Base-by-base conservation (phyloP, 1,140 invertebrate genomes). In the Sitodiplosis mosellana region DNA sequence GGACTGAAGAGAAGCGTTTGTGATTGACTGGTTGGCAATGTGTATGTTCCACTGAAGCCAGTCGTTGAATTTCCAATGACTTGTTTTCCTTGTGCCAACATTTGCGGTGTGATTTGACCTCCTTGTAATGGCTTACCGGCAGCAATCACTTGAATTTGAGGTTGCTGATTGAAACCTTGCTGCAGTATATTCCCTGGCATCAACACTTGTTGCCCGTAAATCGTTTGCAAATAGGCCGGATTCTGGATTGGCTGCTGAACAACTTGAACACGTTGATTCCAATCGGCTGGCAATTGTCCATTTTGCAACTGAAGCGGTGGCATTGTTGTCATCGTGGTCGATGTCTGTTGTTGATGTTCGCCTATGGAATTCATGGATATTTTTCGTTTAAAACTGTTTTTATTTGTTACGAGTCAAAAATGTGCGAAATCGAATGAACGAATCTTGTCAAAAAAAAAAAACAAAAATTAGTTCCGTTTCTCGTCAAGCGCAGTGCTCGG, bases 221-320 rank as follows among this genome's bases (percentile, higher is more conserved):
- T 66, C 59, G 86, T 83, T 54, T 82, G 81, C 47, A 87, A 68
- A 61, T 87, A 86, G 3, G 80, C 72, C 55, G 74, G 75, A 63
- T 79, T 81, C 55, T 84, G 81, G 50, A 86, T 61, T 1, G 82
- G 80, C 52, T 87, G 85, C 59, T 87, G 83, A 53, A 88, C 86
- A 14, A 88, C 78, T 64, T 88, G 84, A 8, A 75, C 74, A 8
- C 74, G 70, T 36, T 74, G 73, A 33, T 71, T 67, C 65, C 75
- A 76, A 34, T 78, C 76, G 36, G 71, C 69, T 38, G 69, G 64
- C 55, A 72, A 55, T 44, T 59, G 55, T 3, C 60, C 56, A 1
- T 64, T 56, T 27, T 64, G 61, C 49, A 70, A 55, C 49, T 72
- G 70, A 56, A 70, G 67, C 0, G 68, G 67, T 5, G 68, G 68